A percentile compares a stretch with the other conserved stretches of the same genome.
These are phyloP conservation scores for Euura lappo DNA, from an alignment of 1,140 invertebrate genomes.

Conservation along the genomic window DNA sequence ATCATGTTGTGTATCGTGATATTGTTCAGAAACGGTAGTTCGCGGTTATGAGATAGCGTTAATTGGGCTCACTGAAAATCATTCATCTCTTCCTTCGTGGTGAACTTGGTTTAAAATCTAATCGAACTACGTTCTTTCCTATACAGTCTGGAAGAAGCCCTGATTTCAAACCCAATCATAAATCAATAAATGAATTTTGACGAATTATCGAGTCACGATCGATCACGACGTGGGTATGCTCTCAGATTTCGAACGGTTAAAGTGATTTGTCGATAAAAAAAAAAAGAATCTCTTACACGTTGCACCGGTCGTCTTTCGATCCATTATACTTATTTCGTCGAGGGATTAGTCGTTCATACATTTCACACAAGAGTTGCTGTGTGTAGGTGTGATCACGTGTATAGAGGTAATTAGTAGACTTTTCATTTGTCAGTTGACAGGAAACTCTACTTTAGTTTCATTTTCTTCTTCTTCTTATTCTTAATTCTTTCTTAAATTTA, in stretches of 20 bases:
- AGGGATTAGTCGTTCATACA: too few species aligned
- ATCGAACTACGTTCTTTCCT: too few species aligned
- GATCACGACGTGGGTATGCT: background rate
- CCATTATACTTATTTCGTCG: too few species aligned
- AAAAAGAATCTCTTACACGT: too few species aligned
- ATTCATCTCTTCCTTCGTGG: background rate
- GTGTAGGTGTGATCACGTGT: background rate
- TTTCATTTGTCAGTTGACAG: background rate
- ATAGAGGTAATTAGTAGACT: background rate
- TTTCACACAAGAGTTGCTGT: too few species aligned
- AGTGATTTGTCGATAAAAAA: too few species aligned
- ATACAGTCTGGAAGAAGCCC: too few species aligned
- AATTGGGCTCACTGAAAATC: background rate
- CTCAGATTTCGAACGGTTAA: too few species aligned
- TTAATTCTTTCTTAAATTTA: too few species aligned
- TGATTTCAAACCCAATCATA: background rate
- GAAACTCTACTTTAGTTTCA: background rate
- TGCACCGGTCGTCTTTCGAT: too few species aligned
- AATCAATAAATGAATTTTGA: background rate
- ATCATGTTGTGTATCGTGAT: too few species aligned
- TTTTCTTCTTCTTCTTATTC: background rate
- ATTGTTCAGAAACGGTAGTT: background rate
- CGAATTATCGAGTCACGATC: background rate
- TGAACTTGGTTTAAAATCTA: too few species aligned
- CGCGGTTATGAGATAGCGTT: background rate